These are phyloP conservation scores for Sturnira hondurensis DNA, from an alignment of 2,113 vertebrate species.

Conservation along the genomic window DNA sequence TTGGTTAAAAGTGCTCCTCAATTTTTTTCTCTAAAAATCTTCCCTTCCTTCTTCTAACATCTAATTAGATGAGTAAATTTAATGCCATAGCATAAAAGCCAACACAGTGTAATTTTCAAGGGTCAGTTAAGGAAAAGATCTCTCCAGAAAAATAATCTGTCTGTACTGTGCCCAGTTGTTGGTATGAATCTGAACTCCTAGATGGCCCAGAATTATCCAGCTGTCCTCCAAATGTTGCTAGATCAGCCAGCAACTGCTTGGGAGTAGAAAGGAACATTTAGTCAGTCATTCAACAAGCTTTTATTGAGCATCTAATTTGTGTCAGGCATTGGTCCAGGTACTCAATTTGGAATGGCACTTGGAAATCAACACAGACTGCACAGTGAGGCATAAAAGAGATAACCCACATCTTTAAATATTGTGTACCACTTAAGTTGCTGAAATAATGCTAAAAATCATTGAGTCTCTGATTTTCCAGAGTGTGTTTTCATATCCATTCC, in stretches of 20 bases:
- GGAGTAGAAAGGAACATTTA: not conserved
- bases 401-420: not conserved
- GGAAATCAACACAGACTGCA: not conserved
- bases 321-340: not conserved
- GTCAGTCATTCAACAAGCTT: not conserved
- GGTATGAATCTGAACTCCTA: not conserved
- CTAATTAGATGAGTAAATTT: not conserved
- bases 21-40: not conserved
- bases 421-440: not conserved
- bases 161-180: not conserved
- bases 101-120: not conserved
- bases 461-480: not conserved
- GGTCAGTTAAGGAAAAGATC: not conserved
- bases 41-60: not conserved
- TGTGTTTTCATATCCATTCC: not conserved
- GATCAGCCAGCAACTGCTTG: not conserved
- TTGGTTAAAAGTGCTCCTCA: not conserved
- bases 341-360: not conserved
- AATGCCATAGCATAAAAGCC: not conserved
- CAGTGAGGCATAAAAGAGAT: not conserved
- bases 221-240: not conserved
- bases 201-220: not conserved
- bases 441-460: not conserved
- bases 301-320: conserved; percentile 22
- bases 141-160: not conserved